A percentile compares a stretch with the other conserved stretches of the same genome.
Evolutionary conservation across 2,888 invertebrate genomes (phyloP).

Genomic region (Orchesellides sinensis): DNA sequence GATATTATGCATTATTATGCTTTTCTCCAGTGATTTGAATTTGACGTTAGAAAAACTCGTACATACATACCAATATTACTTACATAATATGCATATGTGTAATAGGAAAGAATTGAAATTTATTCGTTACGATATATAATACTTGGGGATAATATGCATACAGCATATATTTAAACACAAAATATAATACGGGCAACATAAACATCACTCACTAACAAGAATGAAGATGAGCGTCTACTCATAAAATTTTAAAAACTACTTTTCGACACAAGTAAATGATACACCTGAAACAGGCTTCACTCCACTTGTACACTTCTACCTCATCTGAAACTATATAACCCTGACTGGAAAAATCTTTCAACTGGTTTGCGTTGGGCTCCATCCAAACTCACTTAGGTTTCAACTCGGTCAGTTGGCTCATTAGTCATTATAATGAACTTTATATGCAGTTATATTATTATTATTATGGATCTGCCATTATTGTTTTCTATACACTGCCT

Average conservation of each 20-base stretch:
- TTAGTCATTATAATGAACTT: slow-evolving; percentile 71
- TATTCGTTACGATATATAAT: slow-evolving; percentile 2
- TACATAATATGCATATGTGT: background rate
- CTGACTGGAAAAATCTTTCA: slow-evolving; percentile 39
- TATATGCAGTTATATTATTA: slow-evolving; percentile 61
- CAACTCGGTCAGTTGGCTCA: slow-evolving; percentile 69
- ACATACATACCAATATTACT: slow-evolving; percentile 18
- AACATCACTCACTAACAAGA: slow-evolving; percentile 42
- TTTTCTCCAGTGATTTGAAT: background rate
- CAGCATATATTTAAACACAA: slow-evolving; percentile 16
- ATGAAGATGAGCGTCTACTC: slow-evolving; percentile 39
- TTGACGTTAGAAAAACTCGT: background rate
- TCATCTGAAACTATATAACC: background rate
- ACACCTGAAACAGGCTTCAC: slow-evolving; percentile 49
- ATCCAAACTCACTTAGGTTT: slow-evolving; percentile 57
- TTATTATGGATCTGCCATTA: slow-evolving; percentile 39
- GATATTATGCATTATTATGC: slow-evolving; percentile 11
- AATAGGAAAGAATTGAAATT: background rate
- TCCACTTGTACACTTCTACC: slow-evolving; percentile 13
- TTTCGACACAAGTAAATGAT: slow-evolving; percentile 63
- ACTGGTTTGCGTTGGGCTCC: slow-evolving; percentile 54
- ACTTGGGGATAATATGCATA: slow-evolving; percentile 21
- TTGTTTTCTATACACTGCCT: too few relatives aligned
- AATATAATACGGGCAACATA: slow-evolving; percentile 29
- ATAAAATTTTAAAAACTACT: slow-evolving; percentile 54